Evolutionary conservation across 2,797 vertebrate species (phyloP), one percentile per base, ranked within the genome.

Genomic region (Pangasius mekongensis): DNA sequence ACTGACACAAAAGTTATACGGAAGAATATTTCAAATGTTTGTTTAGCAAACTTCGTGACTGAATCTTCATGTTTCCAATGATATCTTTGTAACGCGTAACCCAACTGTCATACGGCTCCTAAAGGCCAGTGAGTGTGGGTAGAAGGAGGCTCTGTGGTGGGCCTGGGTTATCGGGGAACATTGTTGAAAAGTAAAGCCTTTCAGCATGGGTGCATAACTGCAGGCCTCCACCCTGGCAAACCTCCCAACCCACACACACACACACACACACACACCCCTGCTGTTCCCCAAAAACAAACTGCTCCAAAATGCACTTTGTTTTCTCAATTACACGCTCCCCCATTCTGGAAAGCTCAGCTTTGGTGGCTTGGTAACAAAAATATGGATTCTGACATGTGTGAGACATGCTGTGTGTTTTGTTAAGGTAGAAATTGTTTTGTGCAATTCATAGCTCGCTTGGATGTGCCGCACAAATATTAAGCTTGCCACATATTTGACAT

Each of bases 281-380:
- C 92, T 78, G 93, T 66, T 92, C 66, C 33, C 86, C 92, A 92
- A 95, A 96, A 95, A 96, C 94, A 95, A 96, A 95, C 95, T 89
- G 91, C 90, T 93, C 89, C 94, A 94, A 95, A 95, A 94, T 94
- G 93, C 91, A 90, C 91, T 95, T 95, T 94, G 94, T 95, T 91
- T 92, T 92, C 47, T 90, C 92, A 92, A 94, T 95, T 93, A 94
- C 94, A 95, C 92, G 93, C 92, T 90, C 83, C 89, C 20, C 2
- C 94, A 95, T 96, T 95, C 95, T 95, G 90, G 90, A 89, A 84
- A 86, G 89, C 91, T 90, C 91, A 47, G 88, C 88, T 90, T 22
- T 83, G 94, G 91, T 85, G 91, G 90, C 95, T 91, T 47, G 91
- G 95, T 93, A 95, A 95, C 95, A 89, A 76, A 88, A 62, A 80